Conservation (phyloP, 35 echinoderm and acorn worm genomes). For the Holothuria glaberrima region DNA sequence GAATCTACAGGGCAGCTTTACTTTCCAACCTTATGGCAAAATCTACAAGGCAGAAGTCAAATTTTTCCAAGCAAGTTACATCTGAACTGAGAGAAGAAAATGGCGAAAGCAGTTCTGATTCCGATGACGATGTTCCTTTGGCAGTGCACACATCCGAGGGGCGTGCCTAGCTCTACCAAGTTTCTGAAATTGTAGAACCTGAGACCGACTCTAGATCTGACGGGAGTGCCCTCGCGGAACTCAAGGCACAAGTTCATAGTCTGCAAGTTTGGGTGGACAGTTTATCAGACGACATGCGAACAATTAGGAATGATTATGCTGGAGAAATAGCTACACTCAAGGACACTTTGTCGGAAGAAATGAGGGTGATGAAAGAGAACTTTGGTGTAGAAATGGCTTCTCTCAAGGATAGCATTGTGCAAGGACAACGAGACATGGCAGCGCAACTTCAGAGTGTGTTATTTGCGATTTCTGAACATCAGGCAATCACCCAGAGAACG, state of each 20-base stretch:
- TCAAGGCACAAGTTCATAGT: background rate
- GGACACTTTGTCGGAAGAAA: background rate
- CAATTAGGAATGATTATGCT: background rate
- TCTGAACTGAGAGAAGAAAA: no score
- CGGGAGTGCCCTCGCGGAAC: background rate
- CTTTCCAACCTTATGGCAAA: no score
- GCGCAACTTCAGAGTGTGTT: background rate
- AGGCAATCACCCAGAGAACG: background rate
- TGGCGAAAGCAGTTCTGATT: no score
- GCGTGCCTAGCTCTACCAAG: no score
- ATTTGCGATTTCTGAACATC: background rate
- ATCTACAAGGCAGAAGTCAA: no score
- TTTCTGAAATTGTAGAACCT: no score
- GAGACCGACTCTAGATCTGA: no score
- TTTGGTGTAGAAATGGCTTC: background rate
- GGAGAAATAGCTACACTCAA: background rate
- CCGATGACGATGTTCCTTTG: no score
- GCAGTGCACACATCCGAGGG: no score
- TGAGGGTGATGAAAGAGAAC: background rate
- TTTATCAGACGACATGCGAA: background rate
- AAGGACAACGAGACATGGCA: conserved; percentile 6
- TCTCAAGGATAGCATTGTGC: background rate
- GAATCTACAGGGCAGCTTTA: no score
- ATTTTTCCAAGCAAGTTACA: no score
- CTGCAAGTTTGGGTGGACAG: background rate